Base-by-base conservation (phyloP, 2,113 vertebrate species). In the Oncorhynchus tshawytscha region DNA sequence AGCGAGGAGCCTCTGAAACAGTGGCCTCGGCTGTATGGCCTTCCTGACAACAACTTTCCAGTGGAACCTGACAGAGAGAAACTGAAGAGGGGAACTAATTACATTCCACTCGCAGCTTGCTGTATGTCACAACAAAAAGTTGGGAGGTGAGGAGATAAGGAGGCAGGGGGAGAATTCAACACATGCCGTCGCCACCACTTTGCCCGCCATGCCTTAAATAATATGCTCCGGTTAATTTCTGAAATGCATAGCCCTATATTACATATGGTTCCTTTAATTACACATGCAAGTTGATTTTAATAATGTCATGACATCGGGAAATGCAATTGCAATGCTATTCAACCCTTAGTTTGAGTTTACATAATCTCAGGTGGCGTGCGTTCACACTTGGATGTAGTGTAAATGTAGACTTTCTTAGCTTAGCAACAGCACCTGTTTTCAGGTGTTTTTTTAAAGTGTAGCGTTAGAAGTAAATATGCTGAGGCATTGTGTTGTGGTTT, bases 11-110 rank as follows among this genome's bases (percentile, higher is more conserved):
- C 62, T 13, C 70, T 71, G 82, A 71, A 78, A 75, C 78, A 48
- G 84, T 69, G 86, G 82, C 83, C 84, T 81, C 71, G 20, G 76
- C 31, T 81, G 71, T 74, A 74, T 54, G 69, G 70, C 70, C 75
- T 76, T 67, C 68, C 72, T 84, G 84, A 82, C 84, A 84, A 84
- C 84, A 88, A 70, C 76, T 82, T 67, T 78, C 82, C 80, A 7
- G 57, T 68, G 76, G 77, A 83, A 79, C 80, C 65, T 86, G 70
- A 80, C 59, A 73, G 48, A 68, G 57, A 54, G 73, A 75, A 31
- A 11, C 66, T 22, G 51, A 68, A 74, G 27, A 57, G 59, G 83
- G 34, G 60, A 87, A 72, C 77, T 89, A 87, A 88, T 91, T 88
- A 87, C 80, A 82, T 84, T 34, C 66, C 67, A 31, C 76, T 75